Base-by-base conservation (phyloP, 2,888 invertebrate species). In the Agrotis puta region DNA sequence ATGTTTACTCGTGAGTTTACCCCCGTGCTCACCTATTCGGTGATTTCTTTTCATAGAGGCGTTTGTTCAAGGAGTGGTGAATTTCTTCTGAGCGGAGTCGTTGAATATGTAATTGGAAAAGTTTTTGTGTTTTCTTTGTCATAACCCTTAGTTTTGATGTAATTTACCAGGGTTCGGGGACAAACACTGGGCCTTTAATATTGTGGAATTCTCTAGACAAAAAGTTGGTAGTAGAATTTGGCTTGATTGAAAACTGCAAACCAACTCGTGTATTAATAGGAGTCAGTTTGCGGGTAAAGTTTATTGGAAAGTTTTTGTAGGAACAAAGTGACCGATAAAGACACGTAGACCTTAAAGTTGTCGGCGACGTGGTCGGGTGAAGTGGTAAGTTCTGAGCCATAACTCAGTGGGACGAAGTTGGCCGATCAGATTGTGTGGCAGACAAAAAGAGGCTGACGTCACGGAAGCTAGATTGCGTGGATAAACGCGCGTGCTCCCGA, bases 1-100 rank as follows among this genome's bases (percentile, higher is more conserved):
- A 95, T 95, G 94, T 96, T 96, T 95, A 95, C 95, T 94, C 88
- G 92, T 92, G 94, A 95, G 94, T 95, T 95, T 94, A 93, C 93
- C 92, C 90, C 92, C 90, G 91, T 93, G 90, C 93, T 94, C 94
- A 95, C 95, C 95, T 95, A 95, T 95, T 95, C 92, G 94, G 92
- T 94, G 95, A 95, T 95, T 96, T 95, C 94, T 95, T 95, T 94
- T 92, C 94, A 94, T 92, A 92, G 91, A 92, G 88, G 91, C 93
- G 93, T 92, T 94, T 93, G 93, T 94, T 93, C 91, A 89, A 92
- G 91, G 88, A 92, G 91, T 90, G 88, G 90, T 89, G 91, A 91
- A 91, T 92, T 94, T 92, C 89, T 91, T 90, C 88, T 88, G 90
- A 92, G 92, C 88, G 88, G 89, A 90, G 88, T 91, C 90, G 89